Conservation (phyloP, 2,113 vertebrate genomes). For the Pungitius pungitius region DNA sequence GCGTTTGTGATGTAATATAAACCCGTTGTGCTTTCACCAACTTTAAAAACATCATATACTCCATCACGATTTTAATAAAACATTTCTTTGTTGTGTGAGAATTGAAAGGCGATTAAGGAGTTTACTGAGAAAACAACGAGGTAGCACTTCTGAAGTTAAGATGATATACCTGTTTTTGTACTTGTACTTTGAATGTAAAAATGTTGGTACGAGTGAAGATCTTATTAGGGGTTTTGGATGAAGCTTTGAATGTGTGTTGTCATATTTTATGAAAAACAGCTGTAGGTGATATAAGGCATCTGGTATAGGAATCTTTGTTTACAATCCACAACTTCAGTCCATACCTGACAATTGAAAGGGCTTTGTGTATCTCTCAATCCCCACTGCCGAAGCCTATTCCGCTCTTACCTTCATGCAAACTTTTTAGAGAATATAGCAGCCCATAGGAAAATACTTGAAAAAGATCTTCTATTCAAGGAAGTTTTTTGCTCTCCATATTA, state of each 20-base stretch:
- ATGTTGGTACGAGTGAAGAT: too few species aligned
- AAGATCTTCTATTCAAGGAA: slow-evolving; percentile 7
- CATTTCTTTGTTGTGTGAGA: not conserved
- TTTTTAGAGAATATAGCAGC: not conserved
- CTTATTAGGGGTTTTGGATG: too few species aligned
- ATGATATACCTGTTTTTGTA: not conserved
- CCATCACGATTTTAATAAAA: not conserved
- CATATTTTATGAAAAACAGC: not conserved
- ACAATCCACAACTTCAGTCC: slow-evolving; percentile 14
- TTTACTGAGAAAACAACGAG: not conserved
- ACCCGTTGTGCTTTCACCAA: too few species aligned
- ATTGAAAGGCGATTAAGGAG: not conserved
- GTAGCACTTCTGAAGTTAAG: not conserved
- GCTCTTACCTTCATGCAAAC: not conserved
- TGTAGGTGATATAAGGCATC: not conserved
- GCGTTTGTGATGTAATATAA: too few species aligned
- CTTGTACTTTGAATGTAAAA: not conserved
- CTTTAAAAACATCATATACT: too few species aligned
- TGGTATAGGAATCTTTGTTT: too few species aligned
- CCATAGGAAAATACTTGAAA: slow-evolving; percentile 7
- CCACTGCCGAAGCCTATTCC: not conserved
- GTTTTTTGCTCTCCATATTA: slow-evolving; percentile 10
- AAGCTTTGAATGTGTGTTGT: not conserved
- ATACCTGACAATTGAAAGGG: slow-evolving; percentile 35
- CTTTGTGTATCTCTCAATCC: slow-evolving; percentile 26